These are phyloP conservation scores for Radopholus similis DNA, from an alignment of 1,140 invertebrate species.

Conservation along the genomic window DNA sequence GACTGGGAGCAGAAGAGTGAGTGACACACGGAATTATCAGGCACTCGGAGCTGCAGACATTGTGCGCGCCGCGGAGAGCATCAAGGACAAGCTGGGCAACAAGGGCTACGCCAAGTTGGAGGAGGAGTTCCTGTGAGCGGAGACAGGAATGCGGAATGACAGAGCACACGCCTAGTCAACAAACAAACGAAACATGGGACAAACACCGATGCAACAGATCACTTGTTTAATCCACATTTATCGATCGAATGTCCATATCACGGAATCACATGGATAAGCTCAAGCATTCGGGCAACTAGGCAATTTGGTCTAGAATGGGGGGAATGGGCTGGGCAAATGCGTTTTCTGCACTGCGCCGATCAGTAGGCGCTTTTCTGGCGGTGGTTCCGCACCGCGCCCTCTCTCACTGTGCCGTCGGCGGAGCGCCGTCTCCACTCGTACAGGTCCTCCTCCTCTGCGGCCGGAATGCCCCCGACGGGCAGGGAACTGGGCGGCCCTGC, in stretches of 20 bases:
- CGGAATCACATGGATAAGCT: too few relatives aligned
- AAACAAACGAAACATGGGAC: neutral
- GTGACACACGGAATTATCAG: neutral
- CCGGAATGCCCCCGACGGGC: neutral
- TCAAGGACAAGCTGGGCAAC: slow-evolving; percentile 22
- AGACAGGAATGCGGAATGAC: neutral
- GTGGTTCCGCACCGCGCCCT: neutral
- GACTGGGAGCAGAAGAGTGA: slow-evolving; percentile 30
- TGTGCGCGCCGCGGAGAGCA: slow-evolving; percentile 26
- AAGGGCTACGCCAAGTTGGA: slow-evolving; percentile 16
- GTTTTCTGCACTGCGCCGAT: too few relatives aligned
- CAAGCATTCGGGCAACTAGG: too few relatives aligned
- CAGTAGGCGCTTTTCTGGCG: neutral
- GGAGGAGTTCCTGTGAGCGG: slow-evolving; percentile 14
- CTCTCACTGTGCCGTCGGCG: neutral
- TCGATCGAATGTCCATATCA: too few relatives aligned
- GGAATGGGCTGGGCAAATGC: too few relatives aligned
- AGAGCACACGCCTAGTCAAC: neutral
- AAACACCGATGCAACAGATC: neutral
- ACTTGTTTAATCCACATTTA: neutral
- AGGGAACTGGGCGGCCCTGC: too few relatives aligned
- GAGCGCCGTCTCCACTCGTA: neutral
- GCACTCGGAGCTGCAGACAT: slow-evolving; percentile 21
- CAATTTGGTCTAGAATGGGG: too few relatives aligned
- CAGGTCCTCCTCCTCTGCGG: neutral